phyloP scores from a whole-genome alignment of 2,797 vertebrate genomes.

The Apodemus agrarius region DNA sequence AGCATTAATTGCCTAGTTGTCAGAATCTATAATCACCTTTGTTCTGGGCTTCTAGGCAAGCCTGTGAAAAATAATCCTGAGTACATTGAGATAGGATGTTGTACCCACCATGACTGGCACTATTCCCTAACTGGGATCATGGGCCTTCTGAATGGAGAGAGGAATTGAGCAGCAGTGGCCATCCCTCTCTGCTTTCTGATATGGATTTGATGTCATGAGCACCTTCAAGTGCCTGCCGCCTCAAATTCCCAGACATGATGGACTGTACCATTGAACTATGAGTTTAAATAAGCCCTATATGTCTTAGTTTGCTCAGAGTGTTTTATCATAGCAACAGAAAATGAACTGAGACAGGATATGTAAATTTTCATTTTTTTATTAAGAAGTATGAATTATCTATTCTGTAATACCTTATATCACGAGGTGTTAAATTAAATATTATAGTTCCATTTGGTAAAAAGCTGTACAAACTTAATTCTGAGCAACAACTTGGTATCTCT shows the following conservation, averaged over 20 bases:
- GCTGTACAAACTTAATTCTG: neutral
- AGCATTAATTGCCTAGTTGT: neutral
- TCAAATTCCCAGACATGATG: neutral
- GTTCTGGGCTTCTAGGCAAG: neutral
- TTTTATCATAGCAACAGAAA: neutral
- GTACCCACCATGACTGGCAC: neutral
- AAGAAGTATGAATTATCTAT: neutral
- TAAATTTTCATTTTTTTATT: neutral
- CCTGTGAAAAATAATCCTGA: neutral
- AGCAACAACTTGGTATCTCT: neutral
- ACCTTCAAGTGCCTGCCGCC: too few relatives aligned
- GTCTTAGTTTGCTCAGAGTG: neutral
- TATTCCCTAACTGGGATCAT: neutral
- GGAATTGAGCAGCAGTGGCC: neutral
- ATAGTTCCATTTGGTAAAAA: neutral
- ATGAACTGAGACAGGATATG: neutral
- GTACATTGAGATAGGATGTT: neutral
- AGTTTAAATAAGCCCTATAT: neutral
- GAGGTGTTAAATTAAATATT: neutral
- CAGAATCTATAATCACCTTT: neutral
- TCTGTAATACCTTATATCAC: too few relatives aligned
- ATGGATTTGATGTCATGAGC: neutral
- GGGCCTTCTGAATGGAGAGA: neutral
- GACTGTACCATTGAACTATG: too few relatives aligned
- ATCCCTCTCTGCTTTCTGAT: neutral